phyloP scores from a whole-genome alignment of 2,113 vertebrate genomes.

The Taxidea taxus region DNA sequence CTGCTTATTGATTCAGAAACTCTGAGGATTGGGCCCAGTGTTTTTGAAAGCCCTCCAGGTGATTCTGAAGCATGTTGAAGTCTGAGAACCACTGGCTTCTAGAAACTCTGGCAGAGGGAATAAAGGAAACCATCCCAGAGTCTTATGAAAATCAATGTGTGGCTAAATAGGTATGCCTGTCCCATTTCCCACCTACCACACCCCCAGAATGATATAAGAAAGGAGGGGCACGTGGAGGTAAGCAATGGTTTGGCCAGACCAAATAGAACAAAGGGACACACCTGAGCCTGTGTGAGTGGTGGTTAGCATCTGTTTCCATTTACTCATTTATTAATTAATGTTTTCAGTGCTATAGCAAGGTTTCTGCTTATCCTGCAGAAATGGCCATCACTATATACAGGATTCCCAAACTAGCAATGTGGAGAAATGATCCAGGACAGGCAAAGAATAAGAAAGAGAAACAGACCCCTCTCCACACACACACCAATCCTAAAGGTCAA shows the following conservation, averaged over 20 bases:
- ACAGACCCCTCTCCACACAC: background rate
- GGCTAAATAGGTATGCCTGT: background rate
- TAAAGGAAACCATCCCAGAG: background rate
- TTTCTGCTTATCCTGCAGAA: constrained; percentile 26
- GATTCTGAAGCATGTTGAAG: background rate
- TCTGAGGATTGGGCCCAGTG: background rate
- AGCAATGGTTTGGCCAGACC: background rate
- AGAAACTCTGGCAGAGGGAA: background rate
- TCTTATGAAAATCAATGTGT: background rate
- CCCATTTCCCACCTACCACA: background rate
- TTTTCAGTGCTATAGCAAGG: background rate
- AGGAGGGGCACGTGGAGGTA: background rate
- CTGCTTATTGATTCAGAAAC: constrained; percentile 27
- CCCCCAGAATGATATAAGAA: background rate
- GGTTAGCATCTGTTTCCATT: background rate
- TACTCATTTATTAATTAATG: background rate
- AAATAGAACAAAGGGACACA: background rate
- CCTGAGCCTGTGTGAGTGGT: background rate
- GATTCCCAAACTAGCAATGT: background rate
- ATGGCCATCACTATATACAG: background rate
- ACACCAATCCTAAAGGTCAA: background rate
- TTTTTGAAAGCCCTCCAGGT: background rate
- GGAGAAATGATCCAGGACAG: background rate
- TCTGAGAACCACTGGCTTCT: background rate
- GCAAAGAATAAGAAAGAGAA: background rate